These are phyloP conservation scores for Diuraphis noxia DNA, from an alignment of 1,140 invertebrate genomes.

Conservation along the genomic window DNA sequence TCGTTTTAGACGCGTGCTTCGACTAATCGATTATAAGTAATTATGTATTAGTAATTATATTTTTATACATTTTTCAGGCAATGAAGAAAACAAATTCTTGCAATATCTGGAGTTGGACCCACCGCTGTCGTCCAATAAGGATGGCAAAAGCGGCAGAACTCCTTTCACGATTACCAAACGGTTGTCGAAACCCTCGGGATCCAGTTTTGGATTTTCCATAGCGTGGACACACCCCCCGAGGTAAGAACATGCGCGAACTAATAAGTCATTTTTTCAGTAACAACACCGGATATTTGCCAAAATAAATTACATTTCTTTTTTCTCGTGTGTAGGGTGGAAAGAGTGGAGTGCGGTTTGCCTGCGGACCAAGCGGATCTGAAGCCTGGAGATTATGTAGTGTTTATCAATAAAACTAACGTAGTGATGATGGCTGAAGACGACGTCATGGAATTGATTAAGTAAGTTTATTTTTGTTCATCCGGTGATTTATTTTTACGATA, in stretches of 20 bases:
- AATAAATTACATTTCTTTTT: neutral
- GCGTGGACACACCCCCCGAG: constrained; percentile 86
- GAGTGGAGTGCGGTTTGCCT: constrained; percentile 79
- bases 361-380: constrained; percentile 78
- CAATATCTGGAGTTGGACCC: constrained; percentile 80
- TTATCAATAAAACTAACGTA: constrained; percentile 82
- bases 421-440: constrained; percentile 79
- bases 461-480: constrained; percentile 59
- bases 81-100: constrained; percentile 68
- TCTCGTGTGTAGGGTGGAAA: constrained; percentile 68
- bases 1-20: neutral
- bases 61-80: constrained; percentile 56
- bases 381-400: constrained; percentile 83
- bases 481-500: neutral
- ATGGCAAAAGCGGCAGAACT: constrained; percentile 70
- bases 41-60: neutral
- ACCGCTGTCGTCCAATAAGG: constrained; percentile 57
- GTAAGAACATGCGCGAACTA: constrained; percentile 53
- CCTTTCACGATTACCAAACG: constrained; percentile 79
- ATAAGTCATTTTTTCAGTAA: neutral
- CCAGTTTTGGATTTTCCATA: constrained; percentile 84
- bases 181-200: constrained; percentile 65
- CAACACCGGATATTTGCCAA: neutral
- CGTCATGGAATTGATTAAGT: constrained; percentile 79
- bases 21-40: too few species aligned